Conservation (phyloP, 1,140 invertebrate species). For the Mamestra configurata region DNA sequence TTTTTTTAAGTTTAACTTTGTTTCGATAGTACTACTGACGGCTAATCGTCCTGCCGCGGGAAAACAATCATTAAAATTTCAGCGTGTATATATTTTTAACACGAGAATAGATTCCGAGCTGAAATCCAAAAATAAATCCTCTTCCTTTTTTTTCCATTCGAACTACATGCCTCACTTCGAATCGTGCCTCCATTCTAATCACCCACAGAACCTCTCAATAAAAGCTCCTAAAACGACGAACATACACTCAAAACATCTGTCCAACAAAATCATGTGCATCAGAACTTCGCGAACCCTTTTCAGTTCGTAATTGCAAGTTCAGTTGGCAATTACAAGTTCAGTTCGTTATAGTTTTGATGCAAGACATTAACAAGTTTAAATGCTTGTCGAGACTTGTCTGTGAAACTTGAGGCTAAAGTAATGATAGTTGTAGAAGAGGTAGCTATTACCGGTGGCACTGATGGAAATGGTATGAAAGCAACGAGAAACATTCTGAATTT, state of each 20-base stretch:
- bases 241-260: not conserved
- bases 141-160: no score
- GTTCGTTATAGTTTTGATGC: constrained; percentile 52
- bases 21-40: no score
- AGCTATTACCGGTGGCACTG: not conserved
- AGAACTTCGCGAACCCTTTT: constrained; percentile 26
- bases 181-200: no score
- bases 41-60: no score
- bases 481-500: not conserved
- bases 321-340: constrained; percentile 38
- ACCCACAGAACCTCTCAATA: no score
- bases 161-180: no score
- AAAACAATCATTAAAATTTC: no score
- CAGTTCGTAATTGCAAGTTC: constrained; percentile 39
- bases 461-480: not conserved
- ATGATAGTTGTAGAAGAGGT: constrained; percentile 41
- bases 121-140: no score
- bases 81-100: no score
- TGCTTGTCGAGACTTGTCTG: constrained; percentile 29
- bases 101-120: no score
- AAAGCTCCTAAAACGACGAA: no score
- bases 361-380: constrained; percentile 57
- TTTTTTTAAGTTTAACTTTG: no score
- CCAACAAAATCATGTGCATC: not conserved
- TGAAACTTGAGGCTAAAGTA: constrained; percentile 46